Base-by-base conservation (phyloP, 2,888 invertebrate genomes). In the Papilio protenor region DNA sequence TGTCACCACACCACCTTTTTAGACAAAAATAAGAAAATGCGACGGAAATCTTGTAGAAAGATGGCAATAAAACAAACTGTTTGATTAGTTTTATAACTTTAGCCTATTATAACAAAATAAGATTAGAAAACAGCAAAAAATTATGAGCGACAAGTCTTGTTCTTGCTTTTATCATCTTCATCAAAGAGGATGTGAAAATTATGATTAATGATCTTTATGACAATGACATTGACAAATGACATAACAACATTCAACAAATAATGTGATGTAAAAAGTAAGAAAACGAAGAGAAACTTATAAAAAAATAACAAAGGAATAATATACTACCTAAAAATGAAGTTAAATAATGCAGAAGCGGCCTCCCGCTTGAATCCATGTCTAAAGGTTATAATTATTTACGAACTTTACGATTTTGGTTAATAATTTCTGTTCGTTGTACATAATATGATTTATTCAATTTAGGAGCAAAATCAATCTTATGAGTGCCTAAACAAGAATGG, bases 381-480 rank as follows among this genome's bases (percentile, higher is more conserved):
- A 8, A 92, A 91, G 89, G 94, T 94, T 77, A 74, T 47, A 45
- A 69, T 33, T 33, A 40, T 66, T 52, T 40, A 49, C 57, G 40
- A 72, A 64, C 33, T 64, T 12, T 64, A 76, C 75, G 75, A n/a
- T 72, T 78, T 76, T 33, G 40, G 40, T 40, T 52, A 23, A 66
- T 75, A 10, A 77, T 69, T 75, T 72, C 33, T 71, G 76, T 33
- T 52, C 66, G n/a, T 59, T 76, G 55, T 76, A 66, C 21, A 75
- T 83, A 80, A 82, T 81, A 82, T 85, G 87, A 83, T 77, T 80
- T 82, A 82, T 82, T 72, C 78, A 81, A 77, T 84, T 81, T 76
- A 98, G 97, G 98, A 98, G 88, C 96, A 97, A 86, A 94, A 96
- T 75, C 88, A 96, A 83, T 96, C 97, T 0, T 96, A 96, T 79